Evolutionary conservation across 2,797 vertebrate genomes (phyloP), one percentile per base, ranked within the genome.

Genomic region (Tauraco hartlaubi): DNA sequence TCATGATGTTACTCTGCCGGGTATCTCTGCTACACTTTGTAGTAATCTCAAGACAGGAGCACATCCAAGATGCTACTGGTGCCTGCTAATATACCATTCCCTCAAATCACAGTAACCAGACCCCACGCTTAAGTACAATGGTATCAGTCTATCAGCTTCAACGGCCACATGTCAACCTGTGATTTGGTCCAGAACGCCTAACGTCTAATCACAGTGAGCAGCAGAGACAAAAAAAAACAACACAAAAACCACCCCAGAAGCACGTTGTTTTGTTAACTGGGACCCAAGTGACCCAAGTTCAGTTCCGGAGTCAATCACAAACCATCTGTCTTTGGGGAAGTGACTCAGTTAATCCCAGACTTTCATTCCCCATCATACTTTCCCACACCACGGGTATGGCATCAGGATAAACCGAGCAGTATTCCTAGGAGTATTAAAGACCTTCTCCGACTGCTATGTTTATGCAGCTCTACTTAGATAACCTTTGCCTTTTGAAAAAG

Each of bases 211-310:
- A 46, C 56, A 93, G 83, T 18, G 15, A 88, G 83, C 69, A 92
- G 31, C 55, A 90, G 63, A 76, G 88, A 94, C 52, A 95, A 94
- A 46, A 93, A 96, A 94, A 41, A 9, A 41, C 39, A 92, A 92
- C 29, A 81, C 1, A 6, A 71, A 86, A 95, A 82, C 29, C 87
- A 94, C 56, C 61, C 59, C 67, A 93, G 80, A 90, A 72, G 59
- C 39, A 35, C 23, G 11, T 13, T 95, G 88, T 81, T 94, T 95
- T 84, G 43, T 67, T 94, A 94, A 90, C 29, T 20, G n/a, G 43
- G 77, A 84, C 93, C 72, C 93, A 74, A 54, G 96, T 89, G 93
- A 95, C 63, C 12, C n/a, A 67, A 71, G 71, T 85, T 77, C 56
- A 71, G 46, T 86, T 92, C 88, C 3, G 0, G 74, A 86, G 77